phyloP scores from a whole-genome alignment of 2,113 vertebrate genomes.

The Nothobranchius kuhntae region DNA sequence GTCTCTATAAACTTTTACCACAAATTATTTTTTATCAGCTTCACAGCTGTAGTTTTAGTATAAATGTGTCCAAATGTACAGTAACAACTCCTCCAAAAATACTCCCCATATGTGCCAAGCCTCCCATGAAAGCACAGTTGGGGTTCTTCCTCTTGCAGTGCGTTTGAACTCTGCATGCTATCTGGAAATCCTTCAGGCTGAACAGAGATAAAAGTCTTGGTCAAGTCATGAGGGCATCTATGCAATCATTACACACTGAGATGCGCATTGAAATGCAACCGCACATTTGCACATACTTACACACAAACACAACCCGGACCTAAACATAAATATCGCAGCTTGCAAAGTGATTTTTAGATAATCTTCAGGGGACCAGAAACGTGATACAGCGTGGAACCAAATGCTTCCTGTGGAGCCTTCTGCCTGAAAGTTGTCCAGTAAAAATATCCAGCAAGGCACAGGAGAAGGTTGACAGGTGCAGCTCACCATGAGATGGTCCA shows the following conservation, averaged over 20 bases:
- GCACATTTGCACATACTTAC: neutral
- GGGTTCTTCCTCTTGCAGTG: constrained; percentile 36
- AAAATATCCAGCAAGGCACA: constrained; percentile 52
- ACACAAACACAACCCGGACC: constrained; percentile 23
- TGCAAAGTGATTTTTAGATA: constrained; percentile 48
- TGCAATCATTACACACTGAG: constrained; percentile 22
- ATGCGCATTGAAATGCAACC: neutral
- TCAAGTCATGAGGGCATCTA: constrained; percentile 26
- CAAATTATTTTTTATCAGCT: neutral
- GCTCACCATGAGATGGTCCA: constrained; percentile 39
- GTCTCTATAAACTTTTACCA: neutral
- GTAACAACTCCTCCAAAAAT: constrained; percentile 9
- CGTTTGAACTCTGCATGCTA: constrained; percentile 56
- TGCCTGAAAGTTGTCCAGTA: constrained; percentile 44
- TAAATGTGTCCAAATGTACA: neutral
- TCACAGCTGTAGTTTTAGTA: neutral
- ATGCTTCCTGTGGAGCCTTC: constrained; percentile 54
- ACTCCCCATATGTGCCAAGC: constrained; percentile 27
- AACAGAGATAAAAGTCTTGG: constrained; percentile 45
- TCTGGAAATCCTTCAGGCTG: constrained; percentile 46
- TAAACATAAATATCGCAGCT: constrained; percentile 31
- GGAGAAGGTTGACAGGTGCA: constrained; percentile 56
- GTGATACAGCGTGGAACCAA: constrained; percentile 46
- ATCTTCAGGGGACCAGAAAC: constrained; percentile 51
- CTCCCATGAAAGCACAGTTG: constrained; percentile 41